Evolutionary conservation across 2,888 invertebrate species (phyloP).

Genomic region (Cyaniris semiargus): DNA sequence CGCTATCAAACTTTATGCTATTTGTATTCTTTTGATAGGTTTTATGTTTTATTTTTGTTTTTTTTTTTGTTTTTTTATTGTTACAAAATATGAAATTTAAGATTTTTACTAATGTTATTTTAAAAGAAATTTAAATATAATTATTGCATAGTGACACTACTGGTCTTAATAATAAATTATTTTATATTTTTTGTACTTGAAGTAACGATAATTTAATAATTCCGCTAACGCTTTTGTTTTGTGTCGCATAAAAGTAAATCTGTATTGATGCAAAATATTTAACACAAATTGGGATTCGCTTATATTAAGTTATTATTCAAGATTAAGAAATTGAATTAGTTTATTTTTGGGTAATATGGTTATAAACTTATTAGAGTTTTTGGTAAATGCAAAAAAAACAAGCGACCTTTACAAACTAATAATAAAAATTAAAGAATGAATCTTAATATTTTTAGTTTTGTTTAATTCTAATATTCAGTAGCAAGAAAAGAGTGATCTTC

Average conservation of each 20-base stretch:
- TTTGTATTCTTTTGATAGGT: not conserved
- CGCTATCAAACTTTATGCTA: not conserved
- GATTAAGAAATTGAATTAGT: not conserved
- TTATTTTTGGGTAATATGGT: not conserved
- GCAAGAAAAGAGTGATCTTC: not conserved
- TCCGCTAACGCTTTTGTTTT: not conserved
- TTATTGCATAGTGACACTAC: no score
- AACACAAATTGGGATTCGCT: not conserved
- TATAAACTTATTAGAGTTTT: not conserved
- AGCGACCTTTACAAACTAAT: not conserved
- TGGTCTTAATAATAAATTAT: no score
- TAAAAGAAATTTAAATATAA: no score
- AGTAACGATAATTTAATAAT: no score
- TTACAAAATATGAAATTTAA: not conserved
- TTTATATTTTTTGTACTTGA: no score
- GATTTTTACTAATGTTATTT: no score
- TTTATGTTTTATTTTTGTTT: not conserved
- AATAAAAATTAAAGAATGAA: not conserved
- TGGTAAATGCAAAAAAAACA: not conserved
- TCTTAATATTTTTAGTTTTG: not conserved
- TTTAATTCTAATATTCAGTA: not conserved
- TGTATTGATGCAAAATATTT: not conserved
- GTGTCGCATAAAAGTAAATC: not conserved
- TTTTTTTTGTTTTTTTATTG: not conserved
- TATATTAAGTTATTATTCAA: not conserved